Evolutionary conservation across 2,797 vertebrate genomes (phyloP).

Genomic region (Sebastes trivittatus): DNA sequence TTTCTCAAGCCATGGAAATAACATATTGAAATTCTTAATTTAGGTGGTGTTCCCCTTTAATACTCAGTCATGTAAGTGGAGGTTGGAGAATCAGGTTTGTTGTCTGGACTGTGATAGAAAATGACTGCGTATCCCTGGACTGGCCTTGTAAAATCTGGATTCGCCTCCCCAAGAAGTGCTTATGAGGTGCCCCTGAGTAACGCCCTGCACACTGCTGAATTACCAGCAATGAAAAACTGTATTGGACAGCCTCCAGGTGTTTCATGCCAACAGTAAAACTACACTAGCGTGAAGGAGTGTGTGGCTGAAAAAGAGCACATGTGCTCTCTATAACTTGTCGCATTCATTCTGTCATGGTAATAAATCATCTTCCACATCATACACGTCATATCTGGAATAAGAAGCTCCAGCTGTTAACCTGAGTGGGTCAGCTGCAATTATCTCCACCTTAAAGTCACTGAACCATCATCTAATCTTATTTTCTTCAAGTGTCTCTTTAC

Average conservation of each 20-base stretch:
- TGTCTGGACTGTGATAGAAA: conserved; percentile 8
- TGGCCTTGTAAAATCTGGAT: background rate
- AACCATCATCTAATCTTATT: conserved; percentile 6
- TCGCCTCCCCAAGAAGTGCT: background rate
- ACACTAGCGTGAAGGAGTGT: conserved; percentile 2
- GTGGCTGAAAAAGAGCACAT: conserved; percentile 34
- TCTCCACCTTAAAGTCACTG: conserved; percentile 4
- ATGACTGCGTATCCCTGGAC: background rate
- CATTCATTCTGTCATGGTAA: conserved; percentile 2
- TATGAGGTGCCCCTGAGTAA: background rate
- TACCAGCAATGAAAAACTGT: conserved; percentile 1
- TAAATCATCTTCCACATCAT: background rate
- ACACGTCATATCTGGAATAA: conserved; percentile 10
- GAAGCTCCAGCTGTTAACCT: conserved; percentile 43
- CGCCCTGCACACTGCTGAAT: background rate
- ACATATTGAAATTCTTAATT: too few relatives aligned
- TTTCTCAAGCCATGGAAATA: too few relatives aligned
- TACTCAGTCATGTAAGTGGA: background rate
- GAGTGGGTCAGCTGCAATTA: conserved; percentile 26
- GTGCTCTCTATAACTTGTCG: conserved; percentile 10
- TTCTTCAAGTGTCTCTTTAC: background rate
- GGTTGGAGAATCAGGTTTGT: background rate
- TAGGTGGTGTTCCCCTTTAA: background rate
- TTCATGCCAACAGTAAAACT: conserved; percentile 20
- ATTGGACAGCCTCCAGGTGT: conserved; percentile 28